Percentiles rank a stretch among this genome's conserved stretches.
phyloP scores from a whole-genome alignment of 2,797 vertebrate species.

The Anomalospiza imberbis region DNA sequence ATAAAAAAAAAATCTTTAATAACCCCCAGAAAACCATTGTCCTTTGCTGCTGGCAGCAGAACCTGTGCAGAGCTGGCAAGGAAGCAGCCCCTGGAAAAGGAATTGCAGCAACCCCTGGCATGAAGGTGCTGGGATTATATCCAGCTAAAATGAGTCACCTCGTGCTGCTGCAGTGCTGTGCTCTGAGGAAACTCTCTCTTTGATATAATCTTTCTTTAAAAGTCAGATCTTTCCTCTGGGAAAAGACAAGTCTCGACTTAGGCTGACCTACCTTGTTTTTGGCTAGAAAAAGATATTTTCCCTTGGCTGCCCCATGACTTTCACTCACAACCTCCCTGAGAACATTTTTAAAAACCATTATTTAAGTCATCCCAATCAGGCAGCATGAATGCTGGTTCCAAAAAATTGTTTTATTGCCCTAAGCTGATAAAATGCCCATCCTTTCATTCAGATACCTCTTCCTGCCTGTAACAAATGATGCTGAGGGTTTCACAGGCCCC shows the following conservation, averaged over 20 bases:
- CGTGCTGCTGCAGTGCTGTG: neutral
- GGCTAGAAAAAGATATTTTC: conserved; percentile 13
- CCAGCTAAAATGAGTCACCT: neutral
- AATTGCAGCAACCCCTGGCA: neutral
- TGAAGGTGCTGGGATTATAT: neutral
- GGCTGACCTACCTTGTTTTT: conserved; percentile 26
- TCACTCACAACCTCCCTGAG: neutral
- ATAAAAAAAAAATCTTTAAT: neutral
- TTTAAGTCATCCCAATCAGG: neutral
- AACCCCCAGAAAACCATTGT: neutral
- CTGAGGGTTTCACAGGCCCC: neutral
- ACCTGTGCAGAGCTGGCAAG: neutral
- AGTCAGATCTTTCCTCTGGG: conserved; percentile 59
- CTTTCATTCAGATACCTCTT: neutral
- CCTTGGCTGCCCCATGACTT: neutral
- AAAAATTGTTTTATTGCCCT: neutral
- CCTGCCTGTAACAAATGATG: neutral
- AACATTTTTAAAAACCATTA: neutral
- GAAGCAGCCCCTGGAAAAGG: neutral
- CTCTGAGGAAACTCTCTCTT: conserved; percentile 17
- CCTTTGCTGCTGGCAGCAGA: neutral
- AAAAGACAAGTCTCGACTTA: conserved; percentile 38
- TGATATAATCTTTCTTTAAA: conserved; percentile 19
- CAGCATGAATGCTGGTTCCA: neutral
- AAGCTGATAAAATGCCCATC: neutral